Conservation (phyloP, 2,888 invertebrate species). For the Metallyticus violacea region DNA sequence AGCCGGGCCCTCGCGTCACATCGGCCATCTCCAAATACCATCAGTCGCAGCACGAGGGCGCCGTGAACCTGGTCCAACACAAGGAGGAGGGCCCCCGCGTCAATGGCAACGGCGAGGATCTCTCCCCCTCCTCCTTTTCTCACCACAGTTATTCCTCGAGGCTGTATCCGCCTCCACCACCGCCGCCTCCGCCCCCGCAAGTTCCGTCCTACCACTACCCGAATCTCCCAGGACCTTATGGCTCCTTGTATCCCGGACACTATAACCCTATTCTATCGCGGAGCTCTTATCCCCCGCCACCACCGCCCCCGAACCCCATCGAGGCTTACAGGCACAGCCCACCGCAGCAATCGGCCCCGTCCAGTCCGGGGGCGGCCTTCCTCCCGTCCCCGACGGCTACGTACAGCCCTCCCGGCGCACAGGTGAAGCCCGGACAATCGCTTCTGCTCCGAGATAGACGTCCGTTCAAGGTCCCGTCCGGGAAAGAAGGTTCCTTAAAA, state of each 20-base stretch:
- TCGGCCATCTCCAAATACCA: constrained; percentile 25
- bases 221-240: constrained; percentile 36
- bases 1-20: constrained; percentile 24
- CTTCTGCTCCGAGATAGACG: constrained; percentile 23
- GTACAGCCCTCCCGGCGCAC: constrained; percentile 40
- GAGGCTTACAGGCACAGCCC: constrained; percentile 46
- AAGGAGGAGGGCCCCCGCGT: constrained; percentile 39
- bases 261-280: constrained; percentile 32
- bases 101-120: neutral
- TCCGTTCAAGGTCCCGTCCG: constrained; percentile 39
- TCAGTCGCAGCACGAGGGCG: constrained; percentile 36
- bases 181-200: constrained; percentile 11
- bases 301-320: constrained; percentile 50
- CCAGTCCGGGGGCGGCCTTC: constrained; percentile 44
- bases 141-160: constrained; percentile 34
- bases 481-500: constrained; percentile 49
- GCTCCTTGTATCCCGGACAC: constrained; percentile 41
- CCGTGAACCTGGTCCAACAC: constrained; percentile 48
- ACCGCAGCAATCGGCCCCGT: constrained; percentile 40
- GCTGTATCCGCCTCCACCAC: constrained; percentile 41
- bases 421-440: constrained; percentile 31
- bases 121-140: constrained; percentile 44
- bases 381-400: constrained; percentile 50
- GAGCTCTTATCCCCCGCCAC: constrained; percentile 46
- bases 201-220: constrained; percentile 20